Evolutionary conservation across 2,888 invertebrate species (phyloP), one percentile per base, ranked within the genome.

Genomic region (Drosophila pseudotakahashii): DNA sequence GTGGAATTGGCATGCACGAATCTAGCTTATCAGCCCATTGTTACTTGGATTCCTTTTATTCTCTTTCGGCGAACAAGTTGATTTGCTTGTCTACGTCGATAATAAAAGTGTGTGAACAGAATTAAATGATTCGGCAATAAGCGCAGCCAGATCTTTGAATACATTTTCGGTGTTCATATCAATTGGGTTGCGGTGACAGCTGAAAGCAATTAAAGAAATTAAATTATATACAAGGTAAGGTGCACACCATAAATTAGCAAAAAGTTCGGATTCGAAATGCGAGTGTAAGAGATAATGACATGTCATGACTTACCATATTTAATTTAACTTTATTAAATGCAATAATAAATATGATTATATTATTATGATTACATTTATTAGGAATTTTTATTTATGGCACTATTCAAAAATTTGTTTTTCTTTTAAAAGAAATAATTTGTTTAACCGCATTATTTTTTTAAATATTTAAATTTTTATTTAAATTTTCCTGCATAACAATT

Each of bases 1-100:
- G 55, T 70, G 57, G 50, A 59, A 23, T 37, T 48, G 34, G 30
- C 53, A 42, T 36, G 69, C 37, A 54, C 23, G 42, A 51, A 53
- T 55, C 55, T 19, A 36, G 11, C 63, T 63, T 71, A 71, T 71
- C 71, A 71, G 71, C 19, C 19, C 32, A 50, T 51, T 60, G 59
- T 52, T 53, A 19, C 48, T 39, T 13, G 34, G 44, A 34, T 45
- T 44, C 39, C 51, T 54, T 48, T 55, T 44, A 50, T 23, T 68
- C 26, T 19, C 51, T 19, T 52, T 45, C 23, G 23, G 11, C 7
- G 13, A 19, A 34, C 37, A 13, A 30, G 30, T 30, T 41, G 37
- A 34, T 16, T 66, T 37, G 26, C 19, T 23, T 50, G 53, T 50
- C 51, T 55, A 26, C n/a, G 37, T 19, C 32, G 23, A 51, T 42